Conservation (phyloP, 2,797 vertebrate genomes). For the Sebastes vulpes region DNA sequence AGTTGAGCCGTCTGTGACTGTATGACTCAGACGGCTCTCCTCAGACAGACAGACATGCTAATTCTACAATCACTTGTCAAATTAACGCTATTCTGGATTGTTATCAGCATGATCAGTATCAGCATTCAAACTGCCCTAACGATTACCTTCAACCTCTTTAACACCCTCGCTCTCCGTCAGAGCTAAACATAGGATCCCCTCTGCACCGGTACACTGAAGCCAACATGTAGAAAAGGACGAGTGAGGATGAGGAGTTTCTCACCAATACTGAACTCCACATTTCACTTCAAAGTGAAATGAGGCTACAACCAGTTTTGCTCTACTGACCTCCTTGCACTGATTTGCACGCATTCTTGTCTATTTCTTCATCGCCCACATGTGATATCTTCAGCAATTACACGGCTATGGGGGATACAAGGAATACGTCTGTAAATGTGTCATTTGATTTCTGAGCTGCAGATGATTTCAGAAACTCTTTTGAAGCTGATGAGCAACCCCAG, state of each 20-base stretch:
- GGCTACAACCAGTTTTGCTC: neutral
- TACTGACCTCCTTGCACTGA: neutral
- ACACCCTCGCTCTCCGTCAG: neutral
- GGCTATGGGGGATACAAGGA: neutral
- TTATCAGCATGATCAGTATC: neutral
- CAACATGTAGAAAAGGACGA: slow-evolving; percentile 24
- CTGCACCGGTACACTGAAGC: neutral
- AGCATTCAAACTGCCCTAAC: neutral
- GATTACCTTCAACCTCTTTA: neutral
- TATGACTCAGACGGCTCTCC: neutral
- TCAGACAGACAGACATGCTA: neutral
- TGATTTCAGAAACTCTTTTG: slow-evolving; percentile 15
- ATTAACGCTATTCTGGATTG: neutral
- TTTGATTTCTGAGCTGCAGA: slow-evolving; percentile 9
- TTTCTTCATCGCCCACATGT: neutral
- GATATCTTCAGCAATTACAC: neutral
- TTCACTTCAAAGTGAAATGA: slow-evolving; percentile 7
- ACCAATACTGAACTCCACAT: slow-evolving; percentile 27
- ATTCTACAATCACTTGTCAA: neutral
- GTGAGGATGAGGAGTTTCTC: slow-evolving; percentile 10
- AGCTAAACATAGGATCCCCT: slow-evolving; percentile 4
- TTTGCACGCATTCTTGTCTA: slow-evolving; percentile 1
- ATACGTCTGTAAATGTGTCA: neutral
- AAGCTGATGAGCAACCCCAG: slow-evolving; percentile 6
- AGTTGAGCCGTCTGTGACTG: neutral